Conservation (phyloP, 2,113 vertebrate genomes). For the Leptobrachium leishanense region DNA sequence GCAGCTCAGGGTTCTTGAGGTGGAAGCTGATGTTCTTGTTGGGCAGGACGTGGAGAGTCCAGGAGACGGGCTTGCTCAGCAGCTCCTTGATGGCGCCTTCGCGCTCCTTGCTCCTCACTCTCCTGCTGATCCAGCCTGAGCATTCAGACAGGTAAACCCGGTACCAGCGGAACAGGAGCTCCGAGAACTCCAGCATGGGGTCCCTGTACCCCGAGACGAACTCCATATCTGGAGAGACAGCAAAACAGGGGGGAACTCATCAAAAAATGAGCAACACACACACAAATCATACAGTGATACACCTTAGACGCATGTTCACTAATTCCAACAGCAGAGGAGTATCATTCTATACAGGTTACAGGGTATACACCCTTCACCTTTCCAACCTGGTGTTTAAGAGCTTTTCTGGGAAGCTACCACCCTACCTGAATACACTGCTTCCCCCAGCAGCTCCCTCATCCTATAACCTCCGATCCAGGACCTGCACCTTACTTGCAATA, state of each 20-base stretch:
- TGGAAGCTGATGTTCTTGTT: conserved; percentile 57
- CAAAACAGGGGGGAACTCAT: not conserved
- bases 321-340: too few species aligned
- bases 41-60: conserved; percentile 62
- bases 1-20: conserved; percentile 38
- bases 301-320: too few species aligned
- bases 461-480: too few species aligned
- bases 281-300: too few species aligned
- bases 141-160: conserved; percentile 53
- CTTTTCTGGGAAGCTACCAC: too few species aligned
- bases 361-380: too few species aligned
- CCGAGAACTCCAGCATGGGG: conserved; percentile 61
- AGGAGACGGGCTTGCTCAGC: conserved; percentile 56
- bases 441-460: too few species aligned
- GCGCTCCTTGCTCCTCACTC: conserved; percentile 43
- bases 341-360: too few species aligned
- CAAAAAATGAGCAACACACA: too few species aligned
- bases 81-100: conserved; percentile 56
- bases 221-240: conserved; percentile 56
- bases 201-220: conserved; percentile 64
- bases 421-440: too few species aligned
- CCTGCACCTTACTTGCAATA: too few species aligned
- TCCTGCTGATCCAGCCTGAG: not conserved
- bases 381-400: too few species aligned
- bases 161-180: conserved; percentile 62